A percentile compares a stretch with the other conserved stretches of the same genome.
Evolutionary conservation across 2,888 invertebrate species (phyloP).

Genomic region (Linyphia triangularis): DNA sequence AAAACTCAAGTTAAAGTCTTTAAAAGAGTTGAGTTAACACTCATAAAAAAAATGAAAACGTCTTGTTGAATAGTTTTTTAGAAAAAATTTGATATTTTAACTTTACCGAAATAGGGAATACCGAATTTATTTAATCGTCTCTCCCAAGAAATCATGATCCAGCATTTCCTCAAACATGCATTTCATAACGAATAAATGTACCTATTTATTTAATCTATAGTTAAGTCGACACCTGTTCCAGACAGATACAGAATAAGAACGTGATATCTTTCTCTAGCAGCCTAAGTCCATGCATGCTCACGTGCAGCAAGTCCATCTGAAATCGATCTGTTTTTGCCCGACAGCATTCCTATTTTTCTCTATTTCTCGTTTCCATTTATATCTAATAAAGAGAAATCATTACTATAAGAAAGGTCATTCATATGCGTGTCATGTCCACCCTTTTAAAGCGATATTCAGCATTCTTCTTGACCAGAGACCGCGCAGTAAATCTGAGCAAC

Average conservation of each 20-base stretch:
- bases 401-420: constrained; percentile 8
- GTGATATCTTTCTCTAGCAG: background rate
- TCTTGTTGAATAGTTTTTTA: no score
- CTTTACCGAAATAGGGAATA: no score
- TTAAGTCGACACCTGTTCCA: no score
- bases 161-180: no score
- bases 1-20: no score
- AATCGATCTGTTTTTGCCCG: constrained; percentile 55
- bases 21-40: no score
- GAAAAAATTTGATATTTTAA: no score
- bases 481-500: background rate
- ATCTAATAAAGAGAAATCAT: constrained; percentile 44
- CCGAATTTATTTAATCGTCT: no score
- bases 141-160: no score
- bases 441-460: background rate
- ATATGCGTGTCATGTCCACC: constrained; percentile 15
- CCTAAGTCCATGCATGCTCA: background rate
- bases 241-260: background rate
- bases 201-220: no score
- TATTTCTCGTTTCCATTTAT: constrained; percentile 38
- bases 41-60: no score
- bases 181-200: no score
- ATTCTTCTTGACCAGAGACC: background rate
- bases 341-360: constrained; percentile 10
- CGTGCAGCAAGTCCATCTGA: background rate